Conservation (phyloP, 2,888 invertebrate genomes). For the Melanchra persicariae region DNA sequence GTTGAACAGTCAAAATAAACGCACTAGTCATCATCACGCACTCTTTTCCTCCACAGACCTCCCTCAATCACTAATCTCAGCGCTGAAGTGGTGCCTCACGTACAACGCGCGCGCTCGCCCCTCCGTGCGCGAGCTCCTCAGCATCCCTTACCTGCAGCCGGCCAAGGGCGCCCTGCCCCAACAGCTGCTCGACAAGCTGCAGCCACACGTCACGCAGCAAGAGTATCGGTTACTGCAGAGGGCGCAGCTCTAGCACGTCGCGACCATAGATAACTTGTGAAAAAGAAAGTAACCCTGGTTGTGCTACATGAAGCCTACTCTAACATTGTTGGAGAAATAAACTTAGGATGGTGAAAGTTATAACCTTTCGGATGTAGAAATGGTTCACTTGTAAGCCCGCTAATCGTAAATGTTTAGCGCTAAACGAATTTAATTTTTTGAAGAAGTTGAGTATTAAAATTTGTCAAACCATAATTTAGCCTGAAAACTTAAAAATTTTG, state of each 20-base stretch:
- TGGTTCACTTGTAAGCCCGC: neutral
- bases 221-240: constrained; percentile 78
- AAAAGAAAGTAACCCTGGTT: neutral
- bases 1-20: too few relatives aligned
- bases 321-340: constrained; percentile 6
- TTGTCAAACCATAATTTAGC: too few relatives aligned
- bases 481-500: too few relatives aligned
- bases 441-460: too few relatives aligned
- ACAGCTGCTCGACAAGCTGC: constrained; percentile 75
- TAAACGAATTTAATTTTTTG: neutral
- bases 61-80: constrained; percentile 91
- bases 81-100: constrained; percentile 93
- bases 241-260: constrained; percentile 68
- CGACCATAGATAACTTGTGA: neutral
- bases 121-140: constrained; percentile 93
- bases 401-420: neutral
- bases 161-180: constrained; percentile 70
- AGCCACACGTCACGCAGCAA: constrained; percentile 73
- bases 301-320: neutral
- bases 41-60: constrained; percentile 78
- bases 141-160: constrained; percentile 79
- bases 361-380: neutral
- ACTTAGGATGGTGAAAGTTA: constrained; percentile 1
- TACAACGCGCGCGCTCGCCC: constrained; percentile 94
- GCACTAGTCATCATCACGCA: too few relatives aligned